Conservation (phyloP, 2,888 invertebrate genomes). For the Habroteleia sp. region DNA sequence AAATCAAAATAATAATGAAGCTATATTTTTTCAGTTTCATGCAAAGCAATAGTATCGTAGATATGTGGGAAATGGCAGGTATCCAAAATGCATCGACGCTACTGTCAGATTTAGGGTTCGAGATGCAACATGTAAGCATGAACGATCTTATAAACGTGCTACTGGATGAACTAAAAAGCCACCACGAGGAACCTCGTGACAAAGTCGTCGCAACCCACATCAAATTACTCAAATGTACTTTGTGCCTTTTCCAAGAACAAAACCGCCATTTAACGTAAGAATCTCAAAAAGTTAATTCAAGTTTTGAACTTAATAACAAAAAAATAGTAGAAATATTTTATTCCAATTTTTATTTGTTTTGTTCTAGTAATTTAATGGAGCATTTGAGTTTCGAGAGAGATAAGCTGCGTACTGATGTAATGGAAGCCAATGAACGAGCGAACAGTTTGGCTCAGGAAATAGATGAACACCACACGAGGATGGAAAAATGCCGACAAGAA, state of each 20-base stretch:
- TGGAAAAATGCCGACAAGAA: conserved; percentile 89
- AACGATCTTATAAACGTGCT: conserved; percentile 85
- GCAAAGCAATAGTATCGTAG: conserved; percentile 82
- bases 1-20: no score
- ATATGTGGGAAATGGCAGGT: conserved; percentile 88
- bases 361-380: conserved; percentile 83
- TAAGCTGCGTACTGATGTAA: conserved; percentile 89
- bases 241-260: conserved; percentile 86
- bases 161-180: conserved; percentile 85
- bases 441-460: conserved; percentile 92
- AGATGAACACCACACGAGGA: conserved; percentile 92
- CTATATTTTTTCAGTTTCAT: conserved; percentile 61
- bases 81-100: conserved; percentile 85
- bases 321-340: no score
- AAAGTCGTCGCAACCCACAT: conserved; percentile 79
- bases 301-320: no score
- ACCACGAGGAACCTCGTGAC: conserved; percentile 79
- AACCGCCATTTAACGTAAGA: conserved; percentile 84
- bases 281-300: no score
- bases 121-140: conserved; percentile 83
- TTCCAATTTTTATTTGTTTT: no score
- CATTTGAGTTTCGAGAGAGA: conserved; percentile 89
- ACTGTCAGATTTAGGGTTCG: conserved; percentile 86
- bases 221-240: conserved; percentile 84
- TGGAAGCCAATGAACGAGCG: conserved; percentile 91